Base-by-base conservation (phyloP, 2,113 vertebrate genomes). In the Boleophthalmus pectinirostris region DNA sequence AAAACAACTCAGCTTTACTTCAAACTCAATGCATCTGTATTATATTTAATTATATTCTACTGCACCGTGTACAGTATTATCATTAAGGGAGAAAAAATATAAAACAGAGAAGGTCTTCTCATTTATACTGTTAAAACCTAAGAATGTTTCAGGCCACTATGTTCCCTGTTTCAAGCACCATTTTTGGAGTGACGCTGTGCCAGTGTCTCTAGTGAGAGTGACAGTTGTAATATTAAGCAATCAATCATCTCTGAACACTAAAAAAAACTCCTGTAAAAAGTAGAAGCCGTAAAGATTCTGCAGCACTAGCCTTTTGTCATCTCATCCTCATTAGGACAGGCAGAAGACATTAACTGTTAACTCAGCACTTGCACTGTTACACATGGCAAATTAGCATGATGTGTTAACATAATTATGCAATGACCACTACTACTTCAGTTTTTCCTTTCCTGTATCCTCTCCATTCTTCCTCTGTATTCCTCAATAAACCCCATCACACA, bases 361-460 rank as follows among this genome's bases (percentile, higher is more conserved):
- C 66, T 83, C 51, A 66, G 64, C 75, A 57, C 53, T 66, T 56
- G 64, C 68, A 54, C 57, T 74, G 68, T 70, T 10, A 77, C 57
- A 54, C 7, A 10, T 43, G 38, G 15, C 35, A 68, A 85, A 78
- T 82, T 73, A 82, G 63, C 68, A 72, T 11, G 15, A 16, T 3
- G 53, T 12, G 64, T 47, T 68, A 82, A 83, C 57, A 49, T 72
- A 68, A 87, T 82, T 82, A 85, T 72, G 69, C 56, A 69, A 77
- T 29, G 75, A 68, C 68, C 54, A 78, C 56, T 66, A 64, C 24
- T 53, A 70, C n/a, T 54, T 21, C 73, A 25, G 4, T 24, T 68
- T 67, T 54, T 29, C 61, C 51, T 29, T 64, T 54, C 56, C 51
- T 56, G 14, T 57, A 11, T 64, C 73, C 66, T 57, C 54, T 78